Conservation (phyloP, 2,113 vertebrate species). For the Antigone vipio region DNA sequence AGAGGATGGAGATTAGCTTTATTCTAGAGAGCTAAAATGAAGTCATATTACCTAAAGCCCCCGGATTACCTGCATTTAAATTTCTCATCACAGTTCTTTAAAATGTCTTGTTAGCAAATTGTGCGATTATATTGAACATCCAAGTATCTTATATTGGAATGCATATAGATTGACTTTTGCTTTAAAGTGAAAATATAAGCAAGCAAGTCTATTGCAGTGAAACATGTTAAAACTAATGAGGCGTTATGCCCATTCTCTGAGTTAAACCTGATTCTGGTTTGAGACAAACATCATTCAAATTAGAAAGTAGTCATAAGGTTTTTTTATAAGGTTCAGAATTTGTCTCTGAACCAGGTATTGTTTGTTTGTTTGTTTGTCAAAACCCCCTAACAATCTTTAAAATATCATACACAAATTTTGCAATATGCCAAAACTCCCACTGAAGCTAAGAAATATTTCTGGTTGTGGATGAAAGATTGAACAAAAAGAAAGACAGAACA, state of each 20-base stretch:
- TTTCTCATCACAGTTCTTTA: background rate
- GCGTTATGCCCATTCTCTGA: background rate
- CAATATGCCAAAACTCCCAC: background rate
- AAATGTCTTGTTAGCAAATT: background rate
- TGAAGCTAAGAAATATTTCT: background rate
- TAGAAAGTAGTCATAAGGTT: background rate
- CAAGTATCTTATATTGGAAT: background rate
- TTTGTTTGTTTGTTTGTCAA: background rate
- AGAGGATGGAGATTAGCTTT: background rate
- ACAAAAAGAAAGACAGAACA: background rate
- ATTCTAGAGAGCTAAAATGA: background rate
- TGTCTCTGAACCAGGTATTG: background rate
- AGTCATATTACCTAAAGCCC: background rate
- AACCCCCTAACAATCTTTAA: background rate
- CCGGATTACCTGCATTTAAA: background rate
- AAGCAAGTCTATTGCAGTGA: background rate
- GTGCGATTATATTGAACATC: background rate
- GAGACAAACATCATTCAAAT: background rate
- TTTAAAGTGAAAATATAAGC: background rate
- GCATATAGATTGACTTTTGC: background rate
- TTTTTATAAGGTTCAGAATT: background rate
- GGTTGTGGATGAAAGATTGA: background rate
- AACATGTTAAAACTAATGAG: background rate
- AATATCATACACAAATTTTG: background rate
- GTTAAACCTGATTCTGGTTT: background rate